Percentiles rank a stretch among this genome's conserved stretches.
Evolutionary conservation across 1,140 invertebrate genomes (phyloP).

Genomic region (Aphelinus atriplicis): DNA sequence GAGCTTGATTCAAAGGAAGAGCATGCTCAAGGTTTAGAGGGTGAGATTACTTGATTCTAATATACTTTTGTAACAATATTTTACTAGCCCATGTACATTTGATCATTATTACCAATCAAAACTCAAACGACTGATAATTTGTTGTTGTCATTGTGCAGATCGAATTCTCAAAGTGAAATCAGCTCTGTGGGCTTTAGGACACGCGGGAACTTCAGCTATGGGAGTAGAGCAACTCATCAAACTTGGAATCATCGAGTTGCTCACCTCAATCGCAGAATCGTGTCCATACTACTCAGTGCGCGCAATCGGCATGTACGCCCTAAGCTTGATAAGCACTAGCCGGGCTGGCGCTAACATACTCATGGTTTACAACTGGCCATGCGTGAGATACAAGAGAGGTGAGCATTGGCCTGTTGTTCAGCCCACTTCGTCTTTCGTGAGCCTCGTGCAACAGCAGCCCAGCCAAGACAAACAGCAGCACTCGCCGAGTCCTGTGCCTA

Average conservation of each 20-base stretch:
- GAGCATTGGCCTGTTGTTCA: constrained; percentile 84
- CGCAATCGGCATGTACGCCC: constrained; percentile 87
- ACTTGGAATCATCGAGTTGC: constrained; percentile 69
- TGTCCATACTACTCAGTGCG: constrained; percentile 86
- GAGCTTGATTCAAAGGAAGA: constrained; percentile 52
- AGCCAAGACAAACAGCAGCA: constrained; percentile 46
- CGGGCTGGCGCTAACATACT: constrained; percentile 82
- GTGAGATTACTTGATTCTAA: background rate
- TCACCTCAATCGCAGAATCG: constrained; percentile 78
- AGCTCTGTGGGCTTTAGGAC: constrained; percentile 89
- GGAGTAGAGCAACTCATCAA: constrained; percentile 79
- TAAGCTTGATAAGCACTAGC: constrained; percentile 86
- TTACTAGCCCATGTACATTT: no score
- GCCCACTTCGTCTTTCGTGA: constrained; percentile 46
- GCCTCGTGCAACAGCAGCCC: no score
- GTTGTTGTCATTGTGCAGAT: constrained; percentile 11
- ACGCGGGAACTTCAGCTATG: constrained; percentile 78
- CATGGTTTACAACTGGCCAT: constrained; percentile 79
- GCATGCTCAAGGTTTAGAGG: constrained; percentile 38
- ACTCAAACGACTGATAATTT: no score
- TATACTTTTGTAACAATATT: no score
- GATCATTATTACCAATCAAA: no score
- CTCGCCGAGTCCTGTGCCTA: constrained; percentile 57
- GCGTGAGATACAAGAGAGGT: constrained; percentile 81
- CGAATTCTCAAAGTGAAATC: constrained; percentile 83